phyloP scores from a whole-genome alignment of 2,113 vertebrate species.

The Anas platyrhynchos region DNA sequence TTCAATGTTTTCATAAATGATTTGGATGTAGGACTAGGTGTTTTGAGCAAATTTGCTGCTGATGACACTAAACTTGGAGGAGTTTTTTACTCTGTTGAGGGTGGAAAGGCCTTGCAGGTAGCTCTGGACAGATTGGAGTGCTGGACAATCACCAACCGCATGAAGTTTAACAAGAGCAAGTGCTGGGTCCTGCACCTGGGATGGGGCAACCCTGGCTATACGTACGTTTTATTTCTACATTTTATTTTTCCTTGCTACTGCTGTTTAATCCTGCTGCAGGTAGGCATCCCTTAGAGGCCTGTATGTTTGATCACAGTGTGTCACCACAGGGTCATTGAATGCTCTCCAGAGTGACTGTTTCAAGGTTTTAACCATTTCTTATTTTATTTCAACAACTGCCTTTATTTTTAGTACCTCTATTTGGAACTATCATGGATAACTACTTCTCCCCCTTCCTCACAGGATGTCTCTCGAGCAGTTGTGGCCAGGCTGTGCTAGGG shows the following conservation, averaged over 20 bases:
- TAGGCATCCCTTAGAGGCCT: not conserved
- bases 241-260: not conserved
- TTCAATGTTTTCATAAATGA: no score
- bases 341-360: not conserved
- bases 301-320: accelerated
- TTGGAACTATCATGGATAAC: not conserved
- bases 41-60: no score
- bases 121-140: no score
- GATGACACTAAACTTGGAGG: no score
- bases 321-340: not conserved
- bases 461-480: not conserved
- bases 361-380: not conserved
- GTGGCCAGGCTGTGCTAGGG: not conserved
- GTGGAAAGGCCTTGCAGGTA: no score
- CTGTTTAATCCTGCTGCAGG: not conserved
- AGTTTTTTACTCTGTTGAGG: no score
- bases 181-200: no score
- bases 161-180: no score
- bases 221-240: not conserved
- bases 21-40: no score
- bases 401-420: not conserved
- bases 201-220: no score
- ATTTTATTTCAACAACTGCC: not conserved
- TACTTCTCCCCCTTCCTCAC: not conserved
- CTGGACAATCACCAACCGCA: no score